Percentiles rank a stretch among this genome's conserved stretches.
These are phyloP conservation scores for Forbesichthys agassizii DNA, from an alignment of 2,113 vertebrate genomes.

Conservation along the genomic window DNA sequence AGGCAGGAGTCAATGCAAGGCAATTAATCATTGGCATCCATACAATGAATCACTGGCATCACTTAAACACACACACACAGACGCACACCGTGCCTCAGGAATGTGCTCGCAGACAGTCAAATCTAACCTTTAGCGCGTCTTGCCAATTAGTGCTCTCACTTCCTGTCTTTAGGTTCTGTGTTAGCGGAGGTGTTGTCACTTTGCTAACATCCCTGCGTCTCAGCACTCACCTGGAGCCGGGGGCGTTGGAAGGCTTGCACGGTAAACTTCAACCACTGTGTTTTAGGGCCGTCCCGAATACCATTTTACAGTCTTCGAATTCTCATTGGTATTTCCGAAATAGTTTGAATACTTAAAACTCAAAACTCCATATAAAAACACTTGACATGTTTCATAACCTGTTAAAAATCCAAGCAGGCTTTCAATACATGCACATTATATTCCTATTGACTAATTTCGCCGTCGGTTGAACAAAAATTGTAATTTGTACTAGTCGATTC, in stretches of 20 bases:
- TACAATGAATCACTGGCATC: neutral
- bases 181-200: conserved; percentile 61
- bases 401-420: too few species aligned
- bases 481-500: too few species aligned
- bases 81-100: neutral
- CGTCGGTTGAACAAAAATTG: too few species aligned
- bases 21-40: conserved; percentile 53
- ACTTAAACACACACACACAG: conserved; percentile 27
- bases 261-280: conserved; percentile 55
- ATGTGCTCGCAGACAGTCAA: neutral
- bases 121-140: conserved; percentile 23
- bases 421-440: too few species aligned
- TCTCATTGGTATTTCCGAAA: too few species aligned
- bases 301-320: too few species aligned
- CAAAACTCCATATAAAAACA: too few species aligned
- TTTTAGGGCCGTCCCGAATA: neutral
- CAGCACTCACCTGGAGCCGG: conserved; percentile 50
- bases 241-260: conserved; percentile 45
- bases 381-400: too few species aligned
- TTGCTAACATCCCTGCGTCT: conserved; percentile 37
- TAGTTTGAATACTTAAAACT: too few species aligned
- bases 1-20: conserved; percentile 44
- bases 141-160: conserved; percentile 59
- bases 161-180: conserved; percentile 51
- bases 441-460: too few species aligned